phyloP scores from a whole-genome alignment of 35 echinoderm and acorn worm genomes.

The Ophiothrix spiculata region DNA sequence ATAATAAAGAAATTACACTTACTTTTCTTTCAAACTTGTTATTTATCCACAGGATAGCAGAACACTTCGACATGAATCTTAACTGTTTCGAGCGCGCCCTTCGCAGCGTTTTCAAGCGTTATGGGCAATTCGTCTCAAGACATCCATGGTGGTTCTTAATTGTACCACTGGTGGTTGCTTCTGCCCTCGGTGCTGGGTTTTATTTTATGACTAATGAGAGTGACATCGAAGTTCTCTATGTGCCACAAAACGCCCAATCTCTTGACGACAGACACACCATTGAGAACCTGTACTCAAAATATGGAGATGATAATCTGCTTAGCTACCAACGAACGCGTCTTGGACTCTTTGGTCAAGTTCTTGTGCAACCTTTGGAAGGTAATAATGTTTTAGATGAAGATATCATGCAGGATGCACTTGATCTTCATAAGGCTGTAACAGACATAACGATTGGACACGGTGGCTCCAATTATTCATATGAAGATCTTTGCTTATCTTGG shows the following conservation, averaged over 20 bases:
- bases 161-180: too few species aligned
- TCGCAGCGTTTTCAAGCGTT: constrained; percentile 3
- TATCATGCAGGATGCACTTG: not conserved
- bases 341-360: not conserved
- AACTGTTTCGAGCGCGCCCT: not conserved
- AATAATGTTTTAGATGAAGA: not conserved
- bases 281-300: constrained; percentile 2
- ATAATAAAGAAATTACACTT: too few species aligned
- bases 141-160: too few species aligned
- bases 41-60: too few species aligned
- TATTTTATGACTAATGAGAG: not conserved
- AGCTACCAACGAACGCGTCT: not conserved
- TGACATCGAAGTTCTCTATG: constrained; percentile 18
- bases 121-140: constrained; percentile 49
- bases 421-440: not conserved
- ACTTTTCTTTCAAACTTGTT: too few species aligned
- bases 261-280: constrained; percentile 7
- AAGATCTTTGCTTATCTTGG: constrained; percentile 14
- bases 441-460: not conserved
- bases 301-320: not conserved
- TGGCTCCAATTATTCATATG: not conserved
- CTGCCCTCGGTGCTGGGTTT: constrained; percentile 16
- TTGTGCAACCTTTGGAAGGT: not conserved
- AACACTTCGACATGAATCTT: not conserved
- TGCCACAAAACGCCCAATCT: constrained; percentile 7